A percentile compares a stretch with the other conserved stretches of the same genome.
Conservation (phyloP, 2,113 vertebrate genomes). For the Chitala chitala region DNA sequence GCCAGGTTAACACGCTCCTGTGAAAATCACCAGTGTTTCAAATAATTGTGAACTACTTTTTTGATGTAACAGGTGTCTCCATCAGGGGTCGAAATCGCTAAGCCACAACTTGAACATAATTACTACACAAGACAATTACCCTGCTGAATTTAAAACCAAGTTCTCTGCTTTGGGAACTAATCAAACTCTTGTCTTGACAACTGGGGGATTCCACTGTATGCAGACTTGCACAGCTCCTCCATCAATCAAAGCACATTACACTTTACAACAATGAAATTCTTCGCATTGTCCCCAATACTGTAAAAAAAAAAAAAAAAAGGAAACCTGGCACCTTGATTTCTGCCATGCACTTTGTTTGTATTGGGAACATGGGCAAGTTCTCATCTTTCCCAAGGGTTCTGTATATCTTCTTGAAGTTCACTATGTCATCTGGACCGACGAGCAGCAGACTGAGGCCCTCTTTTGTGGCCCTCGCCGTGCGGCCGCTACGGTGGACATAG, state of each 20-base stretch:
- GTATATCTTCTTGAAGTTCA: conserved; percentile 89
- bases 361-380: conserved; percentile 80
- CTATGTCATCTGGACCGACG: conserved; percentile 81
- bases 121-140: no score
- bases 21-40: neutral
- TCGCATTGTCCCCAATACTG: neutral
- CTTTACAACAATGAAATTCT: neutral
- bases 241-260: neutral
- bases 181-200: no score
- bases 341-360: conserved; percentile 77
- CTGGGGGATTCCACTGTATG: no score
- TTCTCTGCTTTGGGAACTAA: no score
- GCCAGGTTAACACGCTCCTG: conserved; percentile 84
- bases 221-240: no score
- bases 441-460: conserved; percentile 86
- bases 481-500: conserved; percentile 87
- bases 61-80: no score
- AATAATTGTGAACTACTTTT: no score
- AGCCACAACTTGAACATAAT: no score
- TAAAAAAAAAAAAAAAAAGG: neutral
- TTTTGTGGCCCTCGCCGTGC: conserved; percentile 82
- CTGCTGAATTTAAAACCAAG: no score
- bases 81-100: no score
- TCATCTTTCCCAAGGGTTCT: conserved; percentile 80
- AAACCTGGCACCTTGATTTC: conserved; percentile 71